These are phyloP conservation scores for Chrysaora quinquecirrha DNA, from an alignment of 30 jellyfish, hydroid and myxozoan genomes.

Conservation along the genomic window DNA sequence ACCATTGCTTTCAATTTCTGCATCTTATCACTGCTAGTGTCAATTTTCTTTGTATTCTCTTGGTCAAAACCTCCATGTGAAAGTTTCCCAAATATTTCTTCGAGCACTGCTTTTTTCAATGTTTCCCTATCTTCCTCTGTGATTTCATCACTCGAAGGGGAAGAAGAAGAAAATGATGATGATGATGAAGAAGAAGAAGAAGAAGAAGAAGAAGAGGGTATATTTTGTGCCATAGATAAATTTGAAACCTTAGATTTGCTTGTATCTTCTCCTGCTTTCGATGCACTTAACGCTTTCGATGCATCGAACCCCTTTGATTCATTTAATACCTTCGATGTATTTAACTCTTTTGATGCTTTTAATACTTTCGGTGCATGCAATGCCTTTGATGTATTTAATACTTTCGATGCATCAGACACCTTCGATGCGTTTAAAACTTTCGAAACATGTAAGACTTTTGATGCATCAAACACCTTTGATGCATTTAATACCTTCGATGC, in stretches of 20 bases:
- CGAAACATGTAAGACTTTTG: background rate
- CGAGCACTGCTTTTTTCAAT: conserved; percentile 22
- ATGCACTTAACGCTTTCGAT: background rate
- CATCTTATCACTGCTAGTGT: background rate
- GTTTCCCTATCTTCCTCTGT: conserved; percentile 13
- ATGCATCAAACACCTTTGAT: background rate
- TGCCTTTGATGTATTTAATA: background rate
- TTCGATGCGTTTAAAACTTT: background rate
- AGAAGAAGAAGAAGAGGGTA: too few relatives aligned
- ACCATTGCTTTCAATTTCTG: background rate
- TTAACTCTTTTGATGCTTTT: background rate
- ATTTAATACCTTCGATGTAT: too few relatives aligned
- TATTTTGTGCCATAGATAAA: background rate
- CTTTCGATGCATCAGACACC: background rate
- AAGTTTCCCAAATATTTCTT: conserved; percentile 28
- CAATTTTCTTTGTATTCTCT: background rate
- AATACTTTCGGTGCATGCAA: background rate
- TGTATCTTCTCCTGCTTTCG: background rate
- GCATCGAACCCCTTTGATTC: background rate
- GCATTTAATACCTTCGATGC: background rate
- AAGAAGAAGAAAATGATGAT: too few relatives aligned
- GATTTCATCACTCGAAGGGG: background rate
- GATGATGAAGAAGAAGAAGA: too few relatives aligned
- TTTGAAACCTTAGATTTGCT: background rate
- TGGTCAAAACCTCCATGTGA: conserved; percentile 8